Base-by-base conservation (phyloP, 1,140 invertebrate genomes). In the Drosophila simulans region DNA sequence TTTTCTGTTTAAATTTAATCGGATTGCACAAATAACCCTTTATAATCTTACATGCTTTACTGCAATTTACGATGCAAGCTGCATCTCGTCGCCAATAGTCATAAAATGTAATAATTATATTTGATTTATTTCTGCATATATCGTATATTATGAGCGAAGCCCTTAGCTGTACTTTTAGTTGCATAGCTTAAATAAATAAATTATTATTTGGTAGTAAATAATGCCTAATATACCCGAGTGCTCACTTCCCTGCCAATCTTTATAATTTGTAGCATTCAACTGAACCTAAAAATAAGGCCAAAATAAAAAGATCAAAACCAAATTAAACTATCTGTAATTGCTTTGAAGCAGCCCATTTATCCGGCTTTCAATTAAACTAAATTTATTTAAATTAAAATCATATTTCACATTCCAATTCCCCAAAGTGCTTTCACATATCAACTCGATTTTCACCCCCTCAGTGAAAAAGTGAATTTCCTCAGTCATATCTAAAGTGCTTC, bases 401-500 rank as follows among this genome's bases (percentile, higher is more conserved):
- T 79, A 81, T 81, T 88, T 82, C 62, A 88, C 75, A 74, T 66
- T 70, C 48, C 66, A 69, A 80, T 52, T 65, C 64, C 64, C 60
- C 37, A 42, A 64, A 68, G 64, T 35, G 63, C 58, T 49, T 39
- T 34, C 31, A 27, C 54, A 58, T 60, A 60, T 39, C 43, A 51
- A 17, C 17, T 35, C 51, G 46, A 56, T 57, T 55, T 62, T 43
- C 48, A 49, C 72, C 68, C 81, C 81, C 73, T 60, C 55, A 15
- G 53, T 56, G 52, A 17, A 20, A 20, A 15, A 51, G 42, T 43
- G 45, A 73, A 37, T 51, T 62, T 42, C 31, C 40, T 60, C 34
- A 51, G 40, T 46, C 78, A 78, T 88, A 88, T 88, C 83, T 88
- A 73, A 88, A 88, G 83, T 88, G 74, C 43, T 34, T 52, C 70